These are phyloP conservation scores for Hanleya hanleyi DNA, from an alignment of 2,888 invertebrate species.

Conservation along the genomic window DNA sequence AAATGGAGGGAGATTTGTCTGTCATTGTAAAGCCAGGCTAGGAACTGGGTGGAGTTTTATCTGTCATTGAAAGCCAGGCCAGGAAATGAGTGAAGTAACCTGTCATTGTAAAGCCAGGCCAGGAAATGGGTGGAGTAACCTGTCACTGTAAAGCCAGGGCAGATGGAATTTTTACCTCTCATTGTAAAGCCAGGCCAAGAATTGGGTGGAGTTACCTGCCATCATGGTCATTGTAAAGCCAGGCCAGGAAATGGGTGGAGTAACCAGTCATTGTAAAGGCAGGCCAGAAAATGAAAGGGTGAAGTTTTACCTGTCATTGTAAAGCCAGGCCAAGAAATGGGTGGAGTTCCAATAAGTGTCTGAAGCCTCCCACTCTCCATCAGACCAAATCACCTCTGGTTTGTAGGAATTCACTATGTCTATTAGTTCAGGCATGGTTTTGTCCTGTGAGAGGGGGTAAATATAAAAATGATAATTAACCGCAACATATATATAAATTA, in stretches of 20 bases:
- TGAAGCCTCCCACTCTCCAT: constrained; percentile 86
- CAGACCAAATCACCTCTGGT: constrained; percentile 67
- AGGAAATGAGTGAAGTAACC: too few species aligned
- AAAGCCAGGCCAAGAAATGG: constrained; percentile 73
- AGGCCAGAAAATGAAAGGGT: too few species aligned
- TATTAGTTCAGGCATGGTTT: constrained; percentile 78
- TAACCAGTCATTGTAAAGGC: too few species aligned
- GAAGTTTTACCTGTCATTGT: constrained; percentile 60
- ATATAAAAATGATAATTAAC: too few species aligned
- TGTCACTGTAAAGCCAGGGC: too few species aligned
- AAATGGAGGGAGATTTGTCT: constrained; percentile 42
- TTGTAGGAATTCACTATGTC: constrained; percentile 75
- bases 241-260: too few species aligned
- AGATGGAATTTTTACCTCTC: constrained; percentile 54
- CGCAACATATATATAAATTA: too few species aligned
- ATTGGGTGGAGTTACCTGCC: constrained; percentile 64
- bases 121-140: too few species aligned
- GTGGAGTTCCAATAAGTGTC: constrained; percentile 70
- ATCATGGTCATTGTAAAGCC: too few species aligned
- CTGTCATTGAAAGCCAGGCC: constrained; percentile 76
- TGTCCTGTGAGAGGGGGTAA: constrained; percentile 47
- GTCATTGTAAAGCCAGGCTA: constrained; percentile 73
- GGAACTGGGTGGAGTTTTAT: constrained; percentile 71
- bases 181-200: constrained; percentile 73
- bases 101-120: constrained; percentile 73